Conservation (phyloP, 2,888 invertebrate species). For the Eremobia ochroleuca region DNA sequence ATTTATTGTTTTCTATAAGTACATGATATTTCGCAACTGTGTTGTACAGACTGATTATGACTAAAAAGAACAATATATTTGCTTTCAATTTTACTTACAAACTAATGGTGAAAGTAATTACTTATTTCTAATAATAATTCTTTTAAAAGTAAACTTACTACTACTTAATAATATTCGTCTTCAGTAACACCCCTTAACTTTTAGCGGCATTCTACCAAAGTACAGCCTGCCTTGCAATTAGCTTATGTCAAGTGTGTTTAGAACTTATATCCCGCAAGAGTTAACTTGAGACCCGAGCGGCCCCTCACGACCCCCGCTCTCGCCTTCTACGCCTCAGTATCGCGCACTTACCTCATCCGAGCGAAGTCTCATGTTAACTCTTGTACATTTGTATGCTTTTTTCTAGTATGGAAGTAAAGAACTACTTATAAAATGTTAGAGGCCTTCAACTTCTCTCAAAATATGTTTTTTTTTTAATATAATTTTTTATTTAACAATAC, state of each 20-base stretch:
- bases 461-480: constrained; percentile 1
- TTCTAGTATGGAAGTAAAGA: constrained; percentile 21
- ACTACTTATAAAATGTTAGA: constrained; percentile 8
- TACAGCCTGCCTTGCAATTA: constrained; percentile 14
- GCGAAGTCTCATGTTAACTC: neutral
- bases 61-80: constrained; percentile 15
- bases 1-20: constrained; percentile 33
- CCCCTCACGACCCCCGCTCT: too few species aligned
- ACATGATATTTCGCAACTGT: constrained; percentile 20
- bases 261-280: neutral
- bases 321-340: too few species aligned
- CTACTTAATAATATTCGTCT: constrained; percentile 15
- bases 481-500: constrained; percentile 29
- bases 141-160: constrained; percentile 25
- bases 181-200: constrained; percentile 9
- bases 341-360: too few species aligned
- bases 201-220: constrained; percentile 34
- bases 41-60: constrained; percentile 16
- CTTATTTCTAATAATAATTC: constrained; percentile 20
- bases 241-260: constrained; percentile 29
- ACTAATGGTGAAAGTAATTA: constrained; percentile 21
- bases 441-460: constrained; percentile 12
- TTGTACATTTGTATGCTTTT: constrained; percentile 18
- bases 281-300: neutral
- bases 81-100: constrained; percentile 16